Evolutionary conservation across 1,140 invertebrate genomes (phyloP), one percentile per base, ranked within the genome.

Genomic region (Andrena cerasifolii): DNA sequence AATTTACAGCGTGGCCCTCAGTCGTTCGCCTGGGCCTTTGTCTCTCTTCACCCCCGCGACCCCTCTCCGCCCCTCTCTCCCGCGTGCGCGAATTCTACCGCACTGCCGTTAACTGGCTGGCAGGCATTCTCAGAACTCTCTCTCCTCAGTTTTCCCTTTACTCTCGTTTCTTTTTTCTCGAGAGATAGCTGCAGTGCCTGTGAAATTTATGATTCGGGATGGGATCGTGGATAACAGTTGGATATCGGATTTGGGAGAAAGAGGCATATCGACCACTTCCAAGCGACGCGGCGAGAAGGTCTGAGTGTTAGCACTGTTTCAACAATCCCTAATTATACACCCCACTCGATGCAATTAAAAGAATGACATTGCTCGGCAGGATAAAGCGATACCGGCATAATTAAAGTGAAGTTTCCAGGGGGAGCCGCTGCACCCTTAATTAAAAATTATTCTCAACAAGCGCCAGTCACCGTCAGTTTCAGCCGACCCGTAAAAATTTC

Each of bases 1-100:
- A 91, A 89, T 89, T 90, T 89, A 90, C 84, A 86, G 73, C 58
- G n/a, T 40, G 33, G 26, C 56, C 51, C 45, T 51, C 59, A 45
- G 66, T 71, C 31, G 80, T 77, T 53, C 18, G 47, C 18, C 45
- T 40, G 18, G 12, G 40, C 49, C 51, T 62, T 56, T 74, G 56
- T 59, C 36, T 65, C 65, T n/a, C n/a, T n/a, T n/a, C n/a, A 31
- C 28, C 3, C 36, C 10, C 10, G 3, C 10, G 36, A n/a, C n/a
- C n/a, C n/a, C n/a, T n/a, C n/a, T n/a, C n/a, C n/a, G n/a, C n/a
- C n/a, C n/a, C n/a, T n/a, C n/a, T 43, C 28, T 6, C 36, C 10
- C 10, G 3, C 10, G 36, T 3, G 4, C 66, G 26, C 49, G 45
- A 49, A 12, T 62, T 68, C 21, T 36, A 10, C 74, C 31, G 62